Evolutionary conservation across 2,888 invertebrate species (phyloP), one percentile per base, ranked within the genome.

Genomic region (Polia nebulosa): DNA sequence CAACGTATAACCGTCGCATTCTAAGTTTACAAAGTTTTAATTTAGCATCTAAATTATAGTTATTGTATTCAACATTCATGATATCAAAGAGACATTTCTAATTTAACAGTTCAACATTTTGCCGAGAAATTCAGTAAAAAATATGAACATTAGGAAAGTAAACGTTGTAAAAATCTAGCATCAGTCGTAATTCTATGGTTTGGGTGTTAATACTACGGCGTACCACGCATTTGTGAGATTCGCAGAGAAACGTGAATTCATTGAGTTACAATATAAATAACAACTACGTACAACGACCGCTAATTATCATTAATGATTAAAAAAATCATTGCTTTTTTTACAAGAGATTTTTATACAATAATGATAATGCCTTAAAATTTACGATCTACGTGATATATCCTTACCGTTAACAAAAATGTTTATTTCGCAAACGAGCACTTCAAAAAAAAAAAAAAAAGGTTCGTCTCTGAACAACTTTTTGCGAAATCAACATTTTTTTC

Each of bases 361-460:
- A 84, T 81, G 68, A 83, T 75, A 78, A 72, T 75, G 65, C 47
- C 71, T 65, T 83, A 81, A 49, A 76, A 81, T 83, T 72, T 82
- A 82, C 84, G 79, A 53, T 39, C 82, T 84, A 82, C 70, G 76
- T 84, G 81, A 83, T 82, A 83, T 81, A 73, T 80, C 47, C 64
- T 73, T 78, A 81, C 13, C n/a, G 39, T 65, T 62, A 57, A n/a
- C 41, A 56, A 62, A 60, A 52, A 52, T 63, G 59, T 74, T 22
- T 56, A 78, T 65, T 78, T 78, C 66, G 66, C 81, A 79, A 81
- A 69, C 9, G n/a, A 53, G 25, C 4, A 32, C 22, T 15, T 41
- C 34, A 32, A 73, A 61, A 67, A 27, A n/a, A 60, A 73, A 55
- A 53, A 59, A 27, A 20, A n/a, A 49, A 55, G 3, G 1, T 8